Conservation (phyloP, 2,888 invertebrate species). For the Xestia rhomboidea region DNA sequence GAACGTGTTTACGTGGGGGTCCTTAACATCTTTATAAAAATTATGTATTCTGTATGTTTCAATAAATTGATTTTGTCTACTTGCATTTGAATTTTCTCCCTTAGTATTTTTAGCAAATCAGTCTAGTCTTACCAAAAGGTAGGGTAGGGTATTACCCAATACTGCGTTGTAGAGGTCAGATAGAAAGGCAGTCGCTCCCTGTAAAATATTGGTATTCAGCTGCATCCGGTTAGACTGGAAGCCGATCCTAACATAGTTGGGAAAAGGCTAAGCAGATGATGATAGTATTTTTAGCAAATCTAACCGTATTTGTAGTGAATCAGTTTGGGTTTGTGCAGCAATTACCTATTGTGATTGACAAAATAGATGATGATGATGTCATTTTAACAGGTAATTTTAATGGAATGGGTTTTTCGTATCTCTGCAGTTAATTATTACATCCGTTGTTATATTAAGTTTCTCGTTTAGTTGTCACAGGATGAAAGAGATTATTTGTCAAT, state of each 20-base stretch:
- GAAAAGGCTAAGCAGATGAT: not conserved
- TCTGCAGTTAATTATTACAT: constrained; percentile 22
- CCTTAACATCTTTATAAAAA: not conserved
- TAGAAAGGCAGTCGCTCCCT: no score
- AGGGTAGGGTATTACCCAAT: no score
- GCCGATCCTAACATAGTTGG: not conserved
- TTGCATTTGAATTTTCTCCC: not conserved
- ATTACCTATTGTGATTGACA: not conserved
- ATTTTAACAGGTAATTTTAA: not conserved
- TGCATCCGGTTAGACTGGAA: no score
- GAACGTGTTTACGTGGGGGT: not conserved
- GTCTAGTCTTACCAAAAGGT: not conserved
- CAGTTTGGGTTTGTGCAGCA: not conserved
- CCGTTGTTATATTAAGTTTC: constrained; percentile 29
- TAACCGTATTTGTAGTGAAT: not conserved
- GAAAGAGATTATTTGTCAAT: constrained; percentile 61
- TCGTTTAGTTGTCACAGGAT: constrained; percentile 48
- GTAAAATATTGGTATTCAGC: no score
- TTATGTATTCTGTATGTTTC: not conserved
- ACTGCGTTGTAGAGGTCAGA: no score
- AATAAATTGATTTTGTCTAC: not conserved
- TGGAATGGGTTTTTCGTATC: constrained; percentile 21
- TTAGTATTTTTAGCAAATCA: not conserved
- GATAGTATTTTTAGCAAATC: not conserved
- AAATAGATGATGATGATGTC: not conserved